phyloP scores from a whole-genome alignment of 2,888 invertebrate species.

The Dusona sp. region DNA sequence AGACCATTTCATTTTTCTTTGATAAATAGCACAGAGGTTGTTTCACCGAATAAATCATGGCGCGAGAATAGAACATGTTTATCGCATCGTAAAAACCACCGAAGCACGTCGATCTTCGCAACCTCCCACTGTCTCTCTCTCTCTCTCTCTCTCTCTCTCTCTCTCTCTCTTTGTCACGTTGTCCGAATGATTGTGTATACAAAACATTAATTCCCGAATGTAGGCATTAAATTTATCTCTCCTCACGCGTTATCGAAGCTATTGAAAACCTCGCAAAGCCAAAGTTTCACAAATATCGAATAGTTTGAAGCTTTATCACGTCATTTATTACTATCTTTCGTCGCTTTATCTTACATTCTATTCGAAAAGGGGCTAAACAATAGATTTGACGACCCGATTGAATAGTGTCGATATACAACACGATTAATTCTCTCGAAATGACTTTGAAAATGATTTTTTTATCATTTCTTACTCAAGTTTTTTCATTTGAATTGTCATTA shows the following conservation, averaged over 20 bases:
- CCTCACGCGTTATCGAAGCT: slow-evolving; percentile 11
- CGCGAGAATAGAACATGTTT: slow-evolving; percentile 41
- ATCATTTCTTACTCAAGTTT: background rate
- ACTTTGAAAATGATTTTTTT: background rate
- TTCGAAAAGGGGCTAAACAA: slow-evolving; percentile 26
- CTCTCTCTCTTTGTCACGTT: background rate
- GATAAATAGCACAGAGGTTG: background rate
- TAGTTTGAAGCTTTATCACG: slow-evolving; percentile 11
- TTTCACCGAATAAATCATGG: slow-evolving; percentile 19
- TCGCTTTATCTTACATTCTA: background rate
- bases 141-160: background rate
- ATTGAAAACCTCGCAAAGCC: background rate
- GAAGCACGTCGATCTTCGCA: background rate
- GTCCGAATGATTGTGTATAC: slow-evolving; percentile 7
- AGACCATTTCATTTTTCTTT: background rate
- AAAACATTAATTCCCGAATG: slow-evolving; percentile 39
- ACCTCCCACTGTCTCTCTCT: too few species aligned
- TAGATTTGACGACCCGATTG: background rate
- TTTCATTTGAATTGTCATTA: too few species aligned
- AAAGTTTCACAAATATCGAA: slow-evolving; percentile 27
- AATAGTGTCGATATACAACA: background rate
- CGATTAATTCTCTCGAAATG: slow-evolving; percentile 12
- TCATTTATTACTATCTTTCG: slow-evolving; percentile 9
- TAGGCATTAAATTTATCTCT: slow-evolving; percentile 46
- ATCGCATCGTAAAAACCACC: slow-evolving; percentile 52